These are phyloP conservation scores for Amphipoea lucens DNA, from an alignment of 2,888 invertebrate species.

Conservation along the genomic window DNA sequence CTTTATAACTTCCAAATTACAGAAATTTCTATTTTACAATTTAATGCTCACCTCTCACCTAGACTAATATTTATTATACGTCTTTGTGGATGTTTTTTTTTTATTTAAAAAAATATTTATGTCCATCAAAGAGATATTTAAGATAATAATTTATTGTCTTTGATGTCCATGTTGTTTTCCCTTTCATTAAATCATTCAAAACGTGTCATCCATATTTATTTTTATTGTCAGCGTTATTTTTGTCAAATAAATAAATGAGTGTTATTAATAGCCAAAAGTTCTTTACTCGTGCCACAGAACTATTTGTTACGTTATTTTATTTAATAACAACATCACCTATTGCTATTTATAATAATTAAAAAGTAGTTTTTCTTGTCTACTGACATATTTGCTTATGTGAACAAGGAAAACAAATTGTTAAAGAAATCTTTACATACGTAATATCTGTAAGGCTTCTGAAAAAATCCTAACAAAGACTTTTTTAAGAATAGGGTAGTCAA, in stretches of 20 bases:
- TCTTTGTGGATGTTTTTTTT: not conserved
- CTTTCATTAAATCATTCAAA: conserved; percentile 8
- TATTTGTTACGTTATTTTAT: conserved; percentile 7
- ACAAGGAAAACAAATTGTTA: not conserved
- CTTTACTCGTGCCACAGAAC: not conserved
- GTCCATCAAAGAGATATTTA: too few relatives aligned
- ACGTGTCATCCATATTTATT: not conserved
- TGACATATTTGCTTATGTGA: not conserved
- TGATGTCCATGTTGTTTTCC: not conserved
- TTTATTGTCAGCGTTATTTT: not conserved
- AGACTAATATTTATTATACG: not conserved
- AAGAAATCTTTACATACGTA: not conserved
- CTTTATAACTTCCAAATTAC: not conserved
- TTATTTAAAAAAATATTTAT: not conserved
- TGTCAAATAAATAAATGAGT: conserved; percentile 1
- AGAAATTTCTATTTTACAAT: not conserved
- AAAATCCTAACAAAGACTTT: not conserved
- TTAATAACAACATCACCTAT: not conserved
- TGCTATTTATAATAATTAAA: not conserved
- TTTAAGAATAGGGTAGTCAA: not conserved
- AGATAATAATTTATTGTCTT: too few relatives aligned
- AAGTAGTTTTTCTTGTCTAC: not conserved
- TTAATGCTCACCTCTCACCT: not conserved
- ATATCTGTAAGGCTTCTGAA: not conserved
- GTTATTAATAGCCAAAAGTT: conserved; percentile 14